phyloP scores from a whole-genome alignment of 1,140 invertebrate species.

The Tetramorium alpestre region DNA sequence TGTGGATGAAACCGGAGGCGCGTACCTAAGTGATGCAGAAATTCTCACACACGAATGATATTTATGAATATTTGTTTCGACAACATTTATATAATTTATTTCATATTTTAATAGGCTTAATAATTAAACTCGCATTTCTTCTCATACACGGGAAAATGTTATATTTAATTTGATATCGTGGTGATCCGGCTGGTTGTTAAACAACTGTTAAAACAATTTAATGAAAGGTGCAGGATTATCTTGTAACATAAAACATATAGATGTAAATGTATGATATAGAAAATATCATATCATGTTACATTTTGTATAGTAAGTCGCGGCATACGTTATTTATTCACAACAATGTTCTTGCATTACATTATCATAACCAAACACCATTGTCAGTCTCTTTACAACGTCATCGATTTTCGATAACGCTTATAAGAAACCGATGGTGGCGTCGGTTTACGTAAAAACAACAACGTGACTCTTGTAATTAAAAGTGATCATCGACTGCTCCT shows the following conservation, averaged over 20 bases:
- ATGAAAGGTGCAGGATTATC: background rate
- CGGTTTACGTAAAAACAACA: slow-evolving; percentile 1
- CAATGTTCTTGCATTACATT: background rate
- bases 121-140: slow-evolving; percentile 19
- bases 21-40: background rate
- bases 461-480: slow-evolving; percentile 21
- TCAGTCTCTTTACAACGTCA: slow-evolving; percentile 4
- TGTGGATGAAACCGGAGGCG: background rate
- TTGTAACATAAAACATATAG: background rate
- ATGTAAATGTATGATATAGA: background rate
- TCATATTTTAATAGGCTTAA: background rate
- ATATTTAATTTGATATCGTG: background rate
- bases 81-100: slow-evolving; percentile 29
- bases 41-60: background rate
- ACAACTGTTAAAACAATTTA: background rate
- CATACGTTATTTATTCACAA: slow-evolving; percentile 11
- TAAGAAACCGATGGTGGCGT: slow-evolving; percentile 8
- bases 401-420: slow-evolving; percentile 31
- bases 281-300: background rate
- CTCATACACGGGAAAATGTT: background rate
- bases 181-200: background rate
- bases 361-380: slow-evolving; percentile 13
- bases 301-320: background rate
- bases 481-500: slow-evolving; percentile 31
- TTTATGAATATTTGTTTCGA: too few relatives aligned